phyloP scores from a whole-genome alignment of 2,113 vertebrate genomes.

The Phyllostomus hastatus region DNA sequence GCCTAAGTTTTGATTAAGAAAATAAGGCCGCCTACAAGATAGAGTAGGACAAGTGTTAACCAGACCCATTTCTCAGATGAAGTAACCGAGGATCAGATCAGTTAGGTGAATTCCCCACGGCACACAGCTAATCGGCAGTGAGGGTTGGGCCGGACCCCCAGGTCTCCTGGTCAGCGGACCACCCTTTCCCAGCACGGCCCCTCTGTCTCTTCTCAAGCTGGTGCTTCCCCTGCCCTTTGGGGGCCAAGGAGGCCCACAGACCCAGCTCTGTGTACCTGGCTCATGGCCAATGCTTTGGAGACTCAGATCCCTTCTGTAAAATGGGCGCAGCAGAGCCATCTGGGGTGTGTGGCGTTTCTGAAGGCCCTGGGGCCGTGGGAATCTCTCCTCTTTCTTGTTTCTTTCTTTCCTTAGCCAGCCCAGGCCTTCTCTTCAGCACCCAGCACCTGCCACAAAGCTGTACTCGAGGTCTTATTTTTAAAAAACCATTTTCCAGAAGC shows the following conservation, averaged over 20 bases:
- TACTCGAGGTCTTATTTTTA: neutral
- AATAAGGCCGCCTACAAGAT: neutral
- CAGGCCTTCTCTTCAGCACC: neutral
- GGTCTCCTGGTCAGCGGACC: accelerated
- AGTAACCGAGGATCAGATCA: neutral
- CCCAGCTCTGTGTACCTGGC: neutral
- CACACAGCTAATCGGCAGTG: neutral
- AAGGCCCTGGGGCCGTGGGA: neutral
- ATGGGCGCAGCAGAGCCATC: neutral
- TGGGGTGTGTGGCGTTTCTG: accelerated
- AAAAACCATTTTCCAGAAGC: neutral
- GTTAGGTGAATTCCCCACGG: neutral
- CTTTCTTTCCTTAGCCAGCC: neutral
- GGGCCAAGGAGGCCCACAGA: neutral
- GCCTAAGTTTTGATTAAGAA: neutral
- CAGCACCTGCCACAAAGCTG: neutral
- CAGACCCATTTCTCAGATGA: neutral
- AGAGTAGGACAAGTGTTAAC: neutral
- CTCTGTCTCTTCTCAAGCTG: neutral
- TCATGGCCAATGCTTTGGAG: neutral
- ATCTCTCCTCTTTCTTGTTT: neutral
- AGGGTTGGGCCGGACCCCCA: neutral
- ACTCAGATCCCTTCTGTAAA: neutral
- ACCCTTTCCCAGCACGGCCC: neutral
- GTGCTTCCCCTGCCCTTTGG: too few relatives aligned